phyloP scores from a whole-genome alignment of 2,888 invertebrate species.

The Callosobruchus maculatus region DNA sequence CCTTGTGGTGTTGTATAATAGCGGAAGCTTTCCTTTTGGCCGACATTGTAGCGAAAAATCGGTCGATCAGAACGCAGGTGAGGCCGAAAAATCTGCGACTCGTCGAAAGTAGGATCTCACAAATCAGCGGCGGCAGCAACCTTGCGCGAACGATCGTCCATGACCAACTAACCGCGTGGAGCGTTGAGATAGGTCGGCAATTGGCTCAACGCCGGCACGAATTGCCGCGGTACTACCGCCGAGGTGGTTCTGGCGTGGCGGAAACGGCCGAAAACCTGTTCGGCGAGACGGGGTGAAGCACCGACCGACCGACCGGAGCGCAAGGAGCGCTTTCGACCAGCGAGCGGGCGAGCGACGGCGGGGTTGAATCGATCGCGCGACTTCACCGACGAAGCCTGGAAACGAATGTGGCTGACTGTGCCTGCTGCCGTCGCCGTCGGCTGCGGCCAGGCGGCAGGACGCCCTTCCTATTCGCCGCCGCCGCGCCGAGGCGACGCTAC shows the following conservation, averaged over 20 bases:
- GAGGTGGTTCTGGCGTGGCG: neutral
- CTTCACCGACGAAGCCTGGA: neutral
- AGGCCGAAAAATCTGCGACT: constrained; percentile 1
- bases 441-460: neutral
- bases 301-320: neutral
- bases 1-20: constrained; percentile 64
- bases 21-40: constrained; percentile 73
- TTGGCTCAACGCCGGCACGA: neutral
- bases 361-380: neutral
- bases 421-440: neutral
- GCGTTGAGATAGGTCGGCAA: constrained; percentile 46
- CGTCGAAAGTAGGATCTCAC: constrained; percentile 4
- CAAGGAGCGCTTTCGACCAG: neutral
- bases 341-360: neutral
- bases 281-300: neutral
- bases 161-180: constrained; percentile 47
- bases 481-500: neutral
- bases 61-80: neutral
- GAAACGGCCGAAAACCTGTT: neutral
- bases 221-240: neutral
- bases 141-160: constrained; percentile 35
- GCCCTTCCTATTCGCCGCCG: neutral
- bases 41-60: constrained; percentile 52
- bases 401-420: neutral
- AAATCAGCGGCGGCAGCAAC: constrained; percentile 24